phyloP scores from a whole-genome alignment of 2,797 vertebrate genomes.

The Menidia menidia region DNA sequence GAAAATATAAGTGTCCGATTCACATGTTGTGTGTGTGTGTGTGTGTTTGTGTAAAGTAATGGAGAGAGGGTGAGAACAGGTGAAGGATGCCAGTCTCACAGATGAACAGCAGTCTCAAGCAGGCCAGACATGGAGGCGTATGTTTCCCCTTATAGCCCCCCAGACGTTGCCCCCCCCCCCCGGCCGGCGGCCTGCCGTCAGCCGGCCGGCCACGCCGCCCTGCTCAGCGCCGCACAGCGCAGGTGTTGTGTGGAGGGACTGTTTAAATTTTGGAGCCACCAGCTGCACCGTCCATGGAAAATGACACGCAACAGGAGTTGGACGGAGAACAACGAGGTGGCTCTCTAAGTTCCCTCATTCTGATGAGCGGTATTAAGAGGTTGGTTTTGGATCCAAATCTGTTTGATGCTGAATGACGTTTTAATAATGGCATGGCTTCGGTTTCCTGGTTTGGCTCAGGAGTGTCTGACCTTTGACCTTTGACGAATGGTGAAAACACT shows the following conservation, averaged over 20 bases:
- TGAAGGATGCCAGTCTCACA: constrained; percentile 55
- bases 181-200: no score
- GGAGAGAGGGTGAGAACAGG: constrained; percentile 55
- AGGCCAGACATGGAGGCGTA: constrained; percentile 61
- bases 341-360: not conserved
- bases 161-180: no score
- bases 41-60: not conserved
- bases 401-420: not conserved
- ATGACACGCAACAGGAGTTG: constrained; percentile 12
- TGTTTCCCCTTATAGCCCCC: constrained; percentile 59
- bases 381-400: no score
- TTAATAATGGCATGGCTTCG: not conserved
- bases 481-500: no score
- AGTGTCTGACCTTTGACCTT: no score
- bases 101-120: constrained; percentile 45
- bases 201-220: no score
- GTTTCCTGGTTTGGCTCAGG: not conserved
- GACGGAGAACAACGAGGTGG: constrained; percentile 10
- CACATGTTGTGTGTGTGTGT: not conserved
- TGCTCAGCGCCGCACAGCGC: constrained; percentile 36
- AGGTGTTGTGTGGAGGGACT: constrained; percentile 47
- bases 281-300: constrained; percentile 31
- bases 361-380: not conserved
- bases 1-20: not conserved
- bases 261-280: constrained; percentile 32